Evolutionary conservation across 2,888 invertebrate species (phyloP), one percentile per base, ranked within the genome.

Genomic region (Pandemis cinnamomeana): DNA sequence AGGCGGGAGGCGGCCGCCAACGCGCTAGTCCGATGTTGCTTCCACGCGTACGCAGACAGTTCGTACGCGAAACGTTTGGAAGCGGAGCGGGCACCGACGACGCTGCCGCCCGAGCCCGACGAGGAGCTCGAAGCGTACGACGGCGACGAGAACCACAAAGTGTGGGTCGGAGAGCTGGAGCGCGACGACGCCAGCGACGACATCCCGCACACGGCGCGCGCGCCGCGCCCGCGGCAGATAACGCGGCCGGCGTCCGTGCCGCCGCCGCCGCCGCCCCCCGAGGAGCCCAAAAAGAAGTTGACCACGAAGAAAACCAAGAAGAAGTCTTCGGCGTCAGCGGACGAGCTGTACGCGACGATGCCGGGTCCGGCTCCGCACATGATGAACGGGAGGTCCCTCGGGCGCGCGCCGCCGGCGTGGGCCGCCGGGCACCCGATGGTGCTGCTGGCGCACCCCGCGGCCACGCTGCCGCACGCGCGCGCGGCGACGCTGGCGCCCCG

Each of bases 21-120:
- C 91, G 99, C 99, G 81, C 95, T 99, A 86, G 99, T 99, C 78
- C 95, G 98, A 82, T 99, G 99, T 91, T 99, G 99, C 93, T 99
- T 99, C 93, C 99, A 99, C 93, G 98, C 99, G 67, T 99, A 99
- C 91, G 99, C 99, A 0, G 99, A 99, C 90, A 98, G 98, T 81
- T 98, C 98, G 79, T 98, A 98, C 89, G 98, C 98, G 63, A 97
- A 97, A 83, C 97, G 97, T 79, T 94, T 97, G 81, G 96, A 96
- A 85, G 95, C 95, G 10, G 96, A 95, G 79, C 93, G 95, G 41
- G 83, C 91, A 46, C 93, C 93, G 20, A 83, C 90, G 27, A 91
- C 89, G 79, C 81, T 89, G 77, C 91, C 88, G 2, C 91, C 88
- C 80, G 92, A 92, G 82, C 79, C 80, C 46, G 96, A 96, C 75